Evolutionary conservation across 2,888 invertebrate species (phyloP).

Genomic region (Lacanobia oleracea): DNA sequence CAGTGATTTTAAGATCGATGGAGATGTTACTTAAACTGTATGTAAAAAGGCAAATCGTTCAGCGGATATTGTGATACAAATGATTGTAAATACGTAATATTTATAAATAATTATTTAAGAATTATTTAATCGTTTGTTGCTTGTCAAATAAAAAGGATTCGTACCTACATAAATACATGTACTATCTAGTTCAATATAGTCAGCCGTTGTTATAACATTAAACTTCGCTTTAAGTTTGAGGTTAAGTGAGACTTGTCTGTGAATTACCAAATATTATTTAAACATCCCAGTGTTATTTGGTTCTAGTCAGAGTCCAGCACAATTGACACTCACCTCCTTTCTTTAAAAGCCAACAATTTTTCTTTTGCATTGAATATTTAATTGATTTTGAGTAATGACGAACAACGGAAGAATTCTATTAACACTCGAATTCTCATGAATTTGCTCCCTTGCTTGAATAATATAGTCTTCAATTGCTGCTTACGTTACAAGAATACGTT

Average conservation of each 20-base stretch:
- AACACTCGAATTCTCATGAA: neutral
- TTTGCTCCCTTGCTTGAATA: neutral
- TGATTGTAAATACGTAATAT: conserved; percentile 21
- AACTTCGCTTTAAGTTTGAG: neutral
- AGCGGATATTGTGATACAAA: conserved; percentile 35
- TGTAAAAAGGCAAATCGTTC: neutral
- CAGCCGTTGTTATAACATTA: neutral
- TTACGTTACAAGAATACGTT: neutral
- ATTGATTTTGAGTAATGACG: neutral
- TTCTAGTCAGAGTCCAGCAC: neutral
- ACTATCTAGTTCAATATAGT: neutral
- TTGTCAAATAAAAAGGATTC: neutral
- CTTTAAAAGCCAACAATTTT: no score
- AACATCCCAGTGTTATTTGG: neutral
- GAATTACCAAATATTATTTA: neutral
- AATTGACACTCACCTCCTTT: neutral
- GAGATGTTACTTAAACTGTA: conserved; percentile 61
- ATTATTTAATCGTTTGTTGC: neutral
- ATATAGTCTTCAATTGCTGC: neutral
- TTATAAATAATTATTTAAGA: neutral
- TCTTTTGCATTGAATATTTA: neutral
- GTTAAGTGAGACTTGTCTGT: neutral
- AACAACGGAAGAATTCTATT: neutral
- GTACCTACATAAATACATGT: neutral
- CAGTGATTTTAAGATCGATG: conserved; percentile 64